Conservation (phyloP, 2,113 vertebrate species). For the Gorilla gorilla region DNA sequence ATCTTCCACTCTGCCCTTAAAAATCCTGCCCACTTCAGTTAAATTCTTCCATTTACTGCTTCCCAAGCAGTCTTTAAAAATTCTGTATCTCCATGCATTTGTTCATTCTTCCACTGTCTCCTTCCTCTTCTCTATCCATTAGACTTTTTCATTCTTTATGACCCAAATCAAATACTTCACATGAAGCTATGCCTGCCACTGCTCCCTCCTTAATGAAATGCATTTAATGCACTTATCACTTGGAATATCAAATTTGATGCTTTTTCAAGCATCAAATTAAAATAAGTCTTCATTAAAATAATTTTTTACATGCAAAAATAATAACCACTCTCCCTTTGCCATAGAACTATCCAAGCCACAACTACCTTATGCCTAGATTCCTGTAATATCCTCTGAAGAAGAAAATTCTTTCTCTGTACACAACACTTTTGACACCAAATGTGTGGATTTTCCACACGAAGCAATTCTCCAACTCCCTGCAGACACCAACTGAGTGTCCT, state of each 20-base stretch:
- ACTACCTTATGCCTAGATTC: neutral
- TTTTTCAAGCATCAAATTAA: neutral
- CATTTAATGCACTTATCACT: neutral
- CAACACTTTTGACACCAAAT: neutral
- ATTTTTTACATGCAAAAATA: neutral
- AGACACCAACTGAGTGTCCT: neutral
- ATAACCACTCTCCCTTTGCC: neutral
- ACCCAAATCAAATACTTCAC: neutral
- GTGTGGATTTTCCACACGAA: neutral
- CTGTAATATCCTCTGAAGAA: neutral
- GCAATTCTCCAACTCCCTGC: neutral
- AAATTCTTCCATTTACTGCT: neutral
- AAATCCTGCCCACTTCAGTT: neutral
- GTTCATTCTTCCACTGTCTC: neutral
- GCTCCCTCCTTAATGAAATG: neutral
- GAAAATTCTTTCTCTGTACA: neutral
- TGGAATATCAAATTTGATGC: neutral
- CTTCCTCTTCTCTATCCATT: neutral
- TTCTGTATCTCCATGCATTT: neutral
- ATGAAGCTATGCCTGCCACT: neutral
- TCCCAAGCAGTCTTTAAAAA: neutral
- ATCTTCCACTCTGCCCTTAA: neutral
- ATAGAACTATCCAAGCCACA: neutral
- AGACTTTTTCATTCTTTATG: neutral
- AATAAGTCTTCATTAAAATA: neutral